A percentile compares a stretch with the other conserved stretches of the same genome.
These are phyloP conservation scores for Alligator mississippiensis DNA, from an alignment of 2,113 vertebrate genomes.

Conservation along the genomic window DNA sequence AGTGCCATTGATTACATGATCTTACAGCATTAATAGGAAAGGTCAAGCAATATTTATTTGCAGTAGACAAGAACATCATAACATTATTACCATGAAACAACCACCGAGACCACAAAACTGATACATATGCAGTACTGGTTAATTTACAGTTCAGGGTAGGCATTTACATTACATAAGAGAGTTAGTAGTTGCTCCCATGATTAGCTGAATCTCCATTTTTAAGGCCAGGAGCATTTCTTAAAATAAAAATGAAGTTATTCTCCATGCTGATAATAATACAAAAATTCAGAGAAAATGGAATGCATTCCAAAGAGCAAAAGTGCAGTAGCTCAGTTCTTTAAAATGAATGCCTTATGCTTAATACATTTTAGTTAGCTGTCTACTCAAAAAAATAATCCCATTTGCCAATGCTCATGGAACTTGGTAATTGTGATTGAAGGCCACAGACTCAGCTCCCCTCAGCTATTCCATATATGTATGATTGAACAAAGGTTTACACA, in stretches of 20 bases:
- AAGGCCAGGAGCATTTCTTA: background rate
- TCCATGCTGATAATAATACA: background rate
- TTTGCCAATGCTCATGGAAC: background rate
- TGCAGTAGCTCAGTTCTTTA: background rate
- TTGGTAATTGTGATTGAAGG: background rate
- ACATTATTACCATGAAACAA: slow-evolving; percentile 21
- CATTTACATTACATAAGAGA: background rate
- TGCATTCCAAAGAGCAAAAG: background rate
- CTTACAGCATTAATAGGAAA: slow-evolving; percentile 34
- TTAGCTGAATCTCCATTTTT: background rate
- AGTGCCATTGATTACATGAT: background rate
- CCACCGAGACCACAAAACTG: slow-evolving; percentile 10
- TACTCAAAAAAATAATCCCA: background rate
- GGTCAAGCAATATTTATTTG: slow-evolving; percentile 56
- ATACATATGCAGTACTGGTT: background rate
- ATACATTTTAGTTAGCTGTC: background rate
- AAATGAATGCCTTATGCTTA: background rate
- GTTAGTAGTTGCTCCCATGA: background rate
- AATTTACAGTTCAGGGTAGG: background rate
- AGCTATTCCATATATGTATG: background rate
- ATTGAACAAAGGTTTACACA: slow-evolving; percentile 2
- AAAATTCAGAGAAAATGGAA: background rate
- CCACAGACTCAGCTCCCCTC: background rate
- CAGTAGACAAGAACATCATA: slow-evolving; percentile 41
- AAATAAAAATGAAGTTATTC: background rate